Conservation (phyloP, 1,140 invertebrate genomes). For the Thrips palmi region DNA sequence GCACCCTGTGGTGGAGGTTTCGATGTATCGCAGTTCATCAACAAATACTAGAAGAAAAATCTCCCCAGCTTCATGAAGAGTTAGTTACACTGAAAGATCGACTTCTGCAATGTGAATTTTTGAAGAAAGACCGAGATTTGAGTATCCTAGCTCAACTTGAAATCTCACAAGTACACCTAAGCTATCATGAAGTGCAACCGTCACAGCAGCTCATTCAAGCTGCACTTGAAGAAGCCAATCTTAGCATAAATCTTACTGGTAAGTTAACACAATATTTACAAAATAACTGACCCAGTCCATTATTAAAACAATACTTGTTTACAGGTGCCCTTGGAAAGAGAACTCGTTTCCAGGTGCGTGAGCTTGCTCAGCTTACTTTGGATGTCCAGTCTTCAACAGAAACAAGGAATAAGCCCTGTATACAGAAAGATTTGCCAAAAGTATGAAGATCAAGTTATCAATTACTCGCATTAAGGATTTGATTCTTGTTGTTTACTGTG, state of each 20-base stretch:
- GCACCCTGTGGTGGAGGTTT: constrained; percentile 51
- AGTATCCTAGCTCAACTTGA: neutral
- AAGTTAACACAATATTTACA: constrained; percentile 3
- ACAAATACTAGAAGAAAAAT: constrained; percentile 48
- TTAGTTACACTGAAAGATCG: constrained; percentile 34
- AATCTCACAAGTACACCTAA: neutral
- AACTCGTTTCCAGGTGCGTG: constrained; percentile 69
- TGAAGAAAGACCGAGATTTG: neutral
- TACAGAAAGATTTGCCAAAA: constrained; percentile 29
- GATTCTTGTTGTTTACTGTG: constrained; percentile 3
- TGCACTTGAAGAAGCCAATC: neutral
- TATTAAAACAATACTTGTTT: constrained; percentile 16
- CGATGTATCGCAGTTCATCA: constrained; percentile 54
- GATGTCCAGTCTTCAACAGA: constrained; percentile 33
- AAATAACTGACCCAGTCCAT: constrained; percentile 9
- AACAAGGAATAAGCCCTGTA: constrained; percentile 21
- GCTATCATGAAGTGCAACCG: neutral
- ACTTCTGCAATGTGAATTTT: constrained; percentile 1
- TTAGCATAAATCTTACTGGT: neutral
- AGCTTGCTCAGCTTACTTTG: constrained; percentile 62
- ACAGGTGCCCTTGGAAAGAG: constrained; percentile 66
- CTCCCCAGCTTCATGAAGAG: constrained; percentile 38
- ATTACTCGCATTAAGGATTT: constrained; percentile 2
- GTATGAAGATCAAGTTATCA: too few species aligned
- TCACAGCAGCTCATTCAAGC: neutral